phyloP scores from a whole-genome alignment of 2,888 invertebrate species.

The Bruchidius siliquastri region DNA sequence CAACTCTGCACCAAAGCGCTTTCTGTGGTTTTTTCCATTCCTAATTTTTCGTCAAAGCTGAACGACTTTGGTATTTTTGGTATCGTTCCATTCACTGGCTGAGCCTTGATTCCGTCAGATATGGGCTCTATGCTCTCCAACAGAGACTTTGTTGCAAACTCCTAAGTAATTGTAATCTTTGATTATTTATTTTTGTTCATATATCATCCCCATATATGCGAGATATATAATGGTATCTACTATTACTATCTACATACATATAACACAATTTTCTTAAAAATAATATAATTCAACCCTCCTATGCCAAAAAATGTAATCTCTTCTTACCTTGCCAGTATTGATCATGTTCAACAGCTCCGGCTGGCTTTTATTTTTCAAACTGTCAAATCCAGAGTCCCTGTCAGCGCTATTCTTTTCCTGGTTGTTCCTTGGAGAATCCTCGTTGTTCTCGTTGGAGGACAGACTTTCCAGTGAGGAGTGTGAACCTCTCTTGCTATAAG shows the following conservation, averaged over 20 bases:
- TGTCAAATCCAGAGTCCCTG: slow-evolving; percentile 41
- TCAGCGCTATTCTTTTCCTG: slow-evolving; percentile 25
- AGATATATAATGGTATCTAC: too few species aligned
- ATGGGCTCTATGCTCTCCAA: slow-evolving; percentile 44
- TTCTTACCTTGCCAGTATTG: neutral
- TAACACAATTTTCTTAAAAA: too few species aligned
- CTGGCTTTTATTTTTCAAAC: slow-evolving; percentile 31
- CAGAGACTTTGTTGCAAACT: slow-evolving; percentile 23
- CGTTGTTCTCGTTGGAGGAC: slow-evolving; percentile 37
- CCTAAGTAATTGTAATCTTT: too few species aligned
- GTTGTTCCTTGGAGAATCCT: slow-evolving; percentile 27
- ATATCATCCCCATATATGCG: too few species aligned
- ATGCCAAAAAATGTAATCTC: too few species aligned
- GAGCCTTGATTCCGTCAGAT: slow-evolving; percentile 40
- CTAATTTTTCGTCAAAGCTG: slow-evolving; percentile 45
- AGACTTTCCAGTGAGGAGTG: slow-evolving; percentile 42
- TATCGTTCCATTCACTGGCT: slow-evolving; percentile 16
- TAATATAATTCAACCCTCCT: too few species aligned
- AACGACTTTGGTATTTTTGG: slow-evolving; percentile 39
- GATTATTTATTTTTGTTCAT: too few species aligned
- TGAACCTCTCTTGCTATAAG: slow-evolving; percentile 40
- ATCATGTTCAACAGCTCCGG: slow-evolving; percentile 23
- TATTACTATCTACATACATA: too few species aligned
- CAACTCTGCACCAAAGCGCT: slow-evolving; percentile 54
- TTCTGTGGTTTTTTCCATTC: slow-evolving; percentile 41